Percentiles rank a stretch among this genome's conserved stretches.
Conservation (phyloP, 2,888 invertebrate species). For the Horisme vitalbata region DNA sequence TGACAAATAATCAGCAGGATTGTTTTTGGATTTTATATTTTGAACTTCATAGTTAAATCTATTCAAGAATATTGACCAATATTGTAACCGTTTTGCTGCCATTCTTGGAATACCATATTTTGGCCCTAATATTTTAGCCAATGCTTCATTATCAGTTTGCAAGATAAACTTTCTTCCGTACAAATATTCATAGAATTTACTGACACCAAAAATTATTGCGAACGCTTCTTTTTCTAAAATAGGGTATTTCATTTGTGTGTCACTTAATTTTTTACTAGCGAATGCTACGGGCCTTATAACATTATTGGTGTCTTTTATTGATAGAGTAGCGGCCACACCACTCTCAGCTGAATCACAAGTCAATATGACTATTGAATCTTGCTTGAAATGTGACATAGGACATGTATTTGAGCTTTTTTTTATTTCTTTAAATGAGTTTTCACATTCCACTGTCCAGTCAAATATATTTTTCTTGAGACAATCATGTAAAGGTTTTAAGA, state of each 20-base stretch:
- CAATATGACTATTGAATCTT: neutral
- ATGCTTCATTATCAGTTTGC: slow-evolving; percentile 36
- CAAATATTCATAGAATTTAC: slow-evolving; percentile 34
- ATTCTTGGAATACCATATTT: slow-evolving; percentile 43
- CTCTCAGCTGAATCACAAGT: slow-evolving; percentile 2
- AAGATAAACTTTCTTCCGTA: slow-evolving; percentile 34
- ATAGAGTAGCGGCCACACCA: neutral
- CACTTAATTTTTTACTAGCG: slow-evolving; percentile 17
- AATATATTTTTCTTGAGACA: neutral
- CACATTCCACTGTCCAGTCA: neutral
- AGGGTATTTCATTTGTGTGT: slow-evolving; percentile 11
- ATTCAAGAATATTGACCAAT: slow-evolving; percentile 36
- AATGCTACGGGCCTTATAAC: neutral
- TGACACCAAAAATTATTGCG: slow-evolving; percentile 35
- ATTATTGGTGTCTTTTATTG: neutral
- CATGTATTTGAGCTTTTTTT: neutral
- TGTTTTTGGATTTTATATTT: slow-evolving; percentile 22
- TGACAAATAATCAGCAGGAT: slow-evolving; percentile 28
- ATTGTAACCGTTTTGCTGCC: slow-evolving; percentile 40
- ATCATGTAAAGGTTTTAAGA: neutral
- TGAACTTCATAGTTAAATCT: slow-evolving; percentile 18
- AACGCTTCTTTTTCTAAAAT: slow-evolving; percentile 34
- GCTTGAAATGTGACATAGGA: neutral
- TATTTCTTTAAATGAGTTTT: neutral
- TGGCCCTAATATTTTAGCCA: slow-evolving; percentile 42